Conservation (phyloP, 2,113 vertebrate species). For the Lota lota region DNA sequence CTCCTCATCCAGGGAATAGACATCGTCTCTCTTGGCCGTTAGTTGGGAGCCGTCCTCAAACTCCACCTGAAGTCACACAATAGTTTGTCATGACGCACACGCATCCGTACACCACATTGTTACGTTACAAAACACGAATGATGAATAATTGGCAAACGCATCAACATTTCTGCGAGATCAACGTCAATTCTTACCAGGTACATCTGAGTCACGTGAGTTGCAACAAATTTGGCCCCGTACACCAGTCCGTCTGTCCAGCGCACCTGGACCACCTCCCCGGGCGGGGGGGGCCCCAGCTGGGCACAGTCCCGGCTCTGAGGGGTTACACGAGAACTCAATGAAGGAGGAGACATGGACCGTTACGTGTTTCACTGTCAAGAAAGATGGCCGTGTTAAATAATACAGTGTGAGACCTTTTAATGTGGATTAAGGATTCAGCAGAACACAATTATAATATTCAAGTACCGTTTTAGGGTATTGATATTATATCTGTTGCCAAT, state of each 20-base stretch:
- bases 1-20: conserved; percentile 94
- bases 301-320: conserved; percentile 88
- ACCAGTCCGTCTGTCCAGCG: conserved; percentile 95
- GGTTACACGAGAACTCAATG: background rate
- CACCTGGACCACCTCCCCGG: conserved; percentile 93
- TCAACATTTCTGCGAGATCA: too few species aligned
- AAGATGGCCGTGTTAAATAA: too few species aligned
- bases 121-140: background rate
- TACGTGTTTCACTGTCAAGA: too few species aligned
- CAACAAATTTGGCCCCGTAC: conserved; percentile 96
- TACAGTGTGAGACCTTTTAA: too few species aligned
- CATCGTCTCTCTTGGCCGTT: conserved; percentile 93
- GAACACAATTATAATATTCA: too few species aligned
- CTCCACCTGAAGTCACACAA: conserved; percentile 79
- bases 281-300: conserved; percentile 87
- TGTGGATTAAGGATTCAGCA: too few species aligned
- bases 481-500: too few species aligned
- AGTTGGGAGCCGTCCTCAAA: conserved; percentile 97
- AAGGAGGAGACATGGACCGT: too few species aligned
- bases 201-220: conserved; percentile 92
- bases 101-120: background rate
- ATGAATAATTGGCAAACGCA: background rate
- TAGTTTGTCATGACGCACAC: background rate
- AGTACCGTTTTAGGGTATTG: too few species aligned
- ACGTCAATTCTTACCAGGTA: conserved; percentile 82